Evolutionary conservation across 2,113 vertebrate genomes (phyloP), one percentile per base, ranked within the genome.

Genomic region (Ginglymostoma cirratum): DNA sequence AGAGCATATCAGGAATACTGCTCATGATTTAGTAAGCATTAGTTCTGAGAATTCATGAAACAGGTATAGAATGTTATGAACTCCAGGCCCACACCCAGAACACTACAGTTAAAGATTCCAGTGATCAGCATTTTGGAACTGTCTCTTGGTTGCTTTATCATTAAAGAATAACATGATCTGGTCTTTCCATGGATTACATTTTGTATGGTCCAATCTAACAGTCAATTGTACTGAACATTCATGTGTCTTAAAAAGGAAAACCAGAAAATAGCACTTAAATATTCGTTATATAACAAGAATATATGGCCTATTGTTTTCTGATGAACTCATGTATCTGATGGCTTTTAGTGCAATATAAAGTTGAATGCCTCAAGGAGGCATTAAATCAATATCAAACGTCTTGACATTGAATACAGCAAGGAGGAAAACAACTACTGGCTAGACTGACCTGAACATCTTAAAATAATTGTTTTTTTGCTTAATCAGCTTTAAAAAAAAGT

Each of bases 401-500:
- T 72, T 72, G 69, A 27, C 94, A 95, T 72, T 76, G 67, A 95
- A 72, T 72, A 45, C 42, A 45, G 42, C 72, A 42, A 42, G 94
- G 42, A 76, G 42, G 65, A 52, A 72, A 70, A 24, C 38, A n/a
- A n/a, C n/a, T n/a, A n/a, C n/a, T n/a, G n/a, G n/a, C n/a, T n/a
- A n/a, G n/a, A n/a, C n/a, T n/a, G n/a, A n/a, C n/a, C n/a, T n/a
- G 94, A 95, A 70, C 94, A 69, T 76, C 42, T 95, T 95, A 95
- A 95, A 95, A 76, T 95, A 95, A 95, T 95, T 95, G 67, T 95
- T 52, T 94, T 85, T 70, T 45, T 72, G 69, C 69, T 95, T 76
- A 95, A 95, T 95, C 94, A 95, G 67, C 94, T 95, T 95, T 55
- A 86, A 95, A 70, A 95, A 95, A 72, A 70, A 95, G 94, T 48